Conservation (phyloP, 2,797 vertebrate genomes). For the Pelobates cultripes region DNA sequence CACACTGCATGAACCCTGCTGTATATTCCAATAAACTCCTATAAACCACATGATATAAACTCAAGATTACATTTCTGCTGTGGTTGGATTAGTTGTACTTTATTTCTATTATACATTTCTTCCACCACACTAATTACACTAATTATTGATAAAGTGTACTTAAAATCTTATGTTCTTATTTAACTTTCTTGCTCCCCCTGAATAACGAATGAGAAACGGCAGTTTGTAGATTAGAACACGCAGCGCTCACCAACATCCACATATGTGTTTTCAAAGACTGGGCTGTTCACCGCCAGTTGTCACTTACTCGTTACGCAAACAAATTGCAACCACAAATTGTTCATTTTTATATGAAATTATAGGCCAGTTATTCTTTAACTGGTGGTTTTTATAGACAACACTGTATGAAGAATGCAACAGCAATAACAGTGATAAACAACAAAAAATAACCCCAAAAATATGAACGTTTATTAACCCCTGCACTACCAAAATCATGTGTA, state of each 20-base stretch:
- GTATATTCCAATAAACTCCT: conserved; percentile 79
- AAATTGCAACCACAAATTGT: no score
- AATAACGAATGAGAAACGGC: conserved; percentile 3
- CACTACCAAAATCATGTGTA: no score
- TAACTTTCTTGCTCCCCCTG: background rate
- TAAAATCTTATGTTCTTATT: conserved; percentile 14
- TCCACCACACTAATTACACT: conserved; percentile 48
- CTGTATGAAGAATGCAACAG: no score
- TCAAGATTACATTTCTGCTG: conserved; percentile 72
- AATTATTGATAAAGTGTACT: conserved; percentile 35
- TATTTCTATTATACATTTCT: conserved; percentile 57
- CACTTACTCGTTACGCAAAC: no score
- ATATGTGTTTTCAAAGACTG: background rate
- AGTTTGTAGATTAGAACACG: background rate
- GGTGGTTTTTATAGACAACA: no score
- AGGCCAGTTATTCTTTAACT: no score
- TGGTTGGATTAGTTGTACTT: conserved; percentile 54
- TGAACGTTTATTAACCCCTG: no score
- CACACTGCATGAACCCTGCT: conserved; percentile 77
- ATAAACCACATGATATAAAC: conserved; percentile 75
- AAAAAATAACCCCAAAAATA: no score
- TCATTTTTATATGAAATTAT: no score
- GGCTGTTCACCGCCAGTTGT: background rate
- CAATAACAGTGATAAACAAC: no score
- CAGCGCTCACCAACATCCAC: background rate